These are phyloP conservation scores for Montifringilla adamsi DNA, from an alignment of 2,113 vertebrate species.

Conservation along the genomic window DNA sequence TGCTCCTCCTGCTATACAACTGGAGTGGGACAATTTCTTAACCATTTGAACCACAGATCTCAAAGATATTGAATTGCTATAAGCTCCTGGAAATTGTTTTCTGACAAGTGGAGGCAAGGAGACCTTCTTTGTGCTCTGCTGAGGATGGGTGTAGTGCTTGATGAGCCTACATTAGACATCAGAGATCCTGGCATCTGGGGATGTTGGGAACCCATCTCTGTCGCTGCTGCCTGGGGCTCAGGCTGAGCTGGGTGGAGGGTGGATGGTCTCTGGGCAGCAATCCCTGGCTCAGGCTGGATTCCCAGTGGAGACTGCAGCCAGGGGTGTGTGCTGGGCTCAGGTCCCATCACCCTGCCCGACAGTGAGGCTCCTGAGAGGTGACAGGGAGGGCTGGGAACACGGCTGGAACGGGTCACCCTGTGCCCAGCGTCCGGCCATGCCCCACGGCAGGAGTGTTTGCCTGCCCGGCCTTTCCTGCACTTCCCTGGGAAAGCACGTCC, in stretches of 20 bases:
- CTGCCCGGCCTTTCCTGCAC: background rate
- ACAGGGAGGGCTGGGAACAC: background rate
- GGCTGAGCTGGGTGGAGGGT: background rate
- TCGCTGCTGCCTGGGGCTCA: background rate
- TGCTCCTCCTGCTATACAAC: background rate
- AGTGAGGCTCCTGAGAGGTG: background rate
- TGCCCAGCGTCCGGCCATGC: accelerated
- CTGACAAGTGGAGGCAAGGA: background rate
- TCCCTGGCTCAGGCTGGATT: background rate
- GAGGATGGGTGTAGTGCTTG: background rate
- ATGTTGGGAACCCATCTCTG: accelerated
- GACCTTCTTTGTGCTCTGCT: background rate
- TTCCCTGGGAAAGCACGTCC: constrained; percentile 38
- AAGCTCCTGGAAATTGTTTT: background rate
- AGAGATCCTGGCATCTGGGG: background rate
- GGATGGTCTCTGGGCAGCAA: background rate
- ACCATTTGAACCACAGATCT: background rate
- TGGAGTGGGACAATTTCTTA: background rate
- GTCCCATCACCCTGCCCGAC: background rate
- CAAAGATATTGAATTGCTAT: background rate
- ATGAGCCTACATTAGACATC: background rate
- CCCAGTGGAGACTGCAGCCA: background rate
- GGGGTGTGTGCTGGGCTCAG: background rate
- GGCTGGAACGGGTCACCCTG: background rate
- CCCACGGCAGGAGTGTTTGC: background rate